These are phyloP conservation scores for Nyctalus aviator DNA, from an alignment of 2,797 vertebrate species.

Conservation along the genomic window DNA sequence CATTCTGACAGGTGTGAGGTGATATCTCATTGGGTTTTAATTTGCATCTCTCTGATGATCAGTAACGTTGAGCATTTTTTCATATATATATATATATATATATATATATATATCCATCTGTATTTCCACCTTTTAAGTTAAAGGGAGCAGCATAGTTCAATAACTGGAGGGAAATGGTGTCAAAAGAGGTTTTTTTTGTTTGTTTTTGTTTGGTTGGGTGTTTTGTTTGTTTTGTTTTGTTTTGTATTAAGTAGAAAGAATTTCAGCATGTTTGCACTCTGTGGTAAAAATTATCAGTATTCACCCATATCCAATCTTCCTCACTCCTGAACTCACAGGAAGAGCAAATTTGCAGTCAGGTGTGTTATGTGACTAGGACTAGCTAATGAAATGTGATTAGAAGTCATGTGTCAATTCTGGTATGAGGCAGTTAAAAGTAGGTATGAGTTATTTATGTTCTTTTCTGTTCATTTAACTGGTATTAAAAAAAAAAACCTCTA, in stretches of 20 bases:
- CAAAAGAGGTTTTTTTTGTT: constrained; percentile 1
- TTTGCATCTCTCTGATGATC: not conserved
- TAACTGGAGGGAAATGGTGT: not conserved
- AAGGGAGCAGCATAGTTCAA: not conserved
- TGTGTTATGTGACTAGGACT: not conserved
- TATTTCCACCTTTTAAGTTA: not conserved
- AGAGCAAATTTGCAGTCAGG: not conserved
- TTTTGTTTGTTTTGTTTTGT: not conserved
- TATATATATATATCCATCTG: not conserved
- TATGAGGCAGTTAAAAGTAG: not conserved
- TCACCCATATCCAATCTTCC: not conserved
- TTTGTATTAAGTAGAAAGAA: not conserved
- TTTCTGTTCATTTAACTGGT: not conserved
- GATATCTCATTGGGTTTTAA: not conserved
- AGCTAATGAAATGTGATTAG: not conserved
- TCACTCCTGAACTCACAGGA: not conserved
- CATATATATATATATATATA: not conserved
- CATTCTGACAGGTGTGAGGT: not conserved
- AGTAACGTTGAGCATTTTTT: not conserved
- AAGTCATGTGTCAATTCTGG: not conserved
- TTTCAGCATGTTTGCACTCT: not conserved
- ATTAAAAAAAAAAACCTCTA: not conserved
- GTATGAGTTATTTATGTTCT: not conserved
- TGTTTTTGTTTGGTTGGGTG: too few relatives aligned
- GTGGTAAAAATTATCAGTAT: not conserved